These are phyloP conservation scores for Chloropsis hardwickii DNA, from an alignment of 2,113 vertebrate species.

Conservation along the genomic window DNA sequence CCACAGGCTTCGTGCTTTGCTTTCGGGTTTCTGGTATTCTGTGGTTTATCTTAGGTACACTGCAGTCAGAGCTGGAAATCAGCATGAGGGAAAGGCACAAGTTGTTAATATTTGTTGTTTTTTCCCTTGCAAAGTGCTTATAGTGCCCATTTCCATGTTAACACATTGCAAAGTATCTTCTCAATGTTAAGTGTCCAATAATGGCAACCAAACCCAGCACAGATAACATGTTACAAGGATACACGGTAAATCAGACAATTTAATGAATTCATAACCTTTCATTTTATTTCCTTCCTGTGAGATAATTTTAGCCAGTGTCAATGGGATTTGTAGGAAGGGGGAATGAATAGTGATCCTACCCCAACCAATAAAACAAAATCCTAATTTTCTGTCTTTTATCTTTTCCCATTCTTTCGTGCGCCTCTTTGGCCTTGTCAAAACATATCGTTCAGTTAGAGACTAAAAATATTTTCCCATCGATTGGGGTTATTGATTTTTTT, in stretches of 20 bases:
- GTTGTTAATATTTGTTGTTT: not conserved
- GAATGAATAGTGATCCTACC: conserved; percentile 73
- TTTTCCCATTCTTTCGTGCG: conserved; percentile 78
- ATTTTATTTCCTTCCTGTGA: conserved; percentile 72
- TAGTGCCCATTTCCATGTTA: not conserved
- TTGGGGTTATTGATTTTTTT: conserved; percentile 87
- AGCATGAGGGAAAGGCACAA: not conserved
- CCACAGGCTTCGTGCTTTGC: not conserved
- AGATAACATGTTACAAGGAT: conserved; percentile 55
- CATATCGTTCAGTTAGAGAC: conserved; percentile 85
- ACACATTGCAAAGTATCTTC: not conserved
- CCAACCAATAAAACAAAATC: conserved; percentile 79
- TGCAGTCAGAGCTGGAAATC: not conserved
- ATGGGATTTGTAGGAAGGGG: conserved; percentile 55
- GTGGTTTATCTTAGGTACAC: not conserved
- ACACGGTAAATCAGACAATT: conserved; percentile 64
- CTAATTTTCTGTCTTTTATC: conserved; percentile 84
- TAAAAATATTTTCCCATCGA: conserved; percentile 87
- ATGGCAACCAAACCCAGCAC: conserved; percentile 28
- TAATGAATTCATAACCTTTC: conserved; percentile 75
- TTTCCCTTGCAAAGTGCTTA: not conserved
- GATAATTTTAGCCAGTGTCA: conserved; percentile 73
- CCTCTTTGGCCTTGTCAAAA: conserved; percentile 81
- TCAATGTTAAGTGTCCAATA: conserved; percentile 10
- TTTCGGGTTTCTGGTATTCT: not conserved